These are phyloP conservation scores for Pandion haliaetus DNA, from an alignment of 2,113 vertebrate genomes.

Conservation along the genomic window DNA sequence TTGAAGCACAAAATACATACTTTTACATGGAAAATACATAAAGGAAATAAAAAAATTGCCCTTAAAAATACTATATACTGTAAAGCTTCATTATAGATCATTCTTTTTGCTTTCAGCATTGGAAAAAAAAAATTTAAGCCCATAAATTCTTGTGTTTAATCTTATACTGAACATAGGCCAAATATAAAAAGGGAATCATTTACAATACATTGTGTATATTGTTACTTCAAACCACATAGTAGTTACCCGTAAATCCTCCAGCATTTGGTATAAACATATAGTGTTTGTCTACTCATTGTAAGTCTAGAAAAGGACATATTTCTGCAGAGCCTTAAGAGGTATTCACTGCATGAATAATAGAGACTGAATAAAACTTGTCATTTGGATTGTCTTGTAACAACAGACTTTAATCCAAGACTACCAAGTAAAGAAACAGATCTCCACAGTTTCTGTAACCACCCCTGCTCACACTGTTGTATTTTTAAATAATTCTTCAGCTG, in stretches of 20 bases:
- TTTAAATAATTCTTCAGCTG: neutral
- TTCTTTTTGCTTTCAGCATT: neutral
- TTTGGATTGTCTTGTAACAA: slow-evolving; percentile 17
- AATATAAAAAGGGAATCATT: neutral
- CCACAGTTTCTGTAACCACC: neutral
- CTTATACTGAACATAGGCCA: neutral
- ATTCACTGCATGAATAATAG: slow-evolving; percentile 3
- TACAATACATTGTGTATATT: neutral
- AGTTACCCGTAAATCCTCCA: slow-evolving; percentile 13
- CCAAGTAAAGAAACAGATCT: neutral
- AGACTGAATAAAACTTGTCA: slow-evolving; percentile 13
- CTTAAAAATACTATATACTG: neutral
- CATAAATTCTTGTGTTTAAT: neutral
- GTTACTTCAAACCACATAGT: slow-evolving; percentile 38
- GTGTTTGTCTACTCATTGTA: slow-evolving; percentile 15
- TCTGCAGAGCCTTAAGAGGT: slow-evolving; percentile 2
- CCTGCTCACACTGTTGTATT: neutral
- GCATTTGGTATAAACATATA: slow-evolving; percentile 18
- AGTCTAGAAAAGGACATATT: slow-evolving; percentile 33
- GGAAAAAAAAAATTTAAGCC: neutral
- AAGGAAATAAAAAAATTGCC: neutral
- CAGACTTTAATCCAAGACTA: slow-evolving; percentile 1
- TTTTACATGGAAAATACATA: neutral
- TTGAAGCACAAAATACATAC: neutral
- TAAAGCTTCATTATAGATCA: neutral